Evolutionary conservation across 2,797 vertebrate genomes (phyloP).

Genomic region (Lemur catta): DNA sequence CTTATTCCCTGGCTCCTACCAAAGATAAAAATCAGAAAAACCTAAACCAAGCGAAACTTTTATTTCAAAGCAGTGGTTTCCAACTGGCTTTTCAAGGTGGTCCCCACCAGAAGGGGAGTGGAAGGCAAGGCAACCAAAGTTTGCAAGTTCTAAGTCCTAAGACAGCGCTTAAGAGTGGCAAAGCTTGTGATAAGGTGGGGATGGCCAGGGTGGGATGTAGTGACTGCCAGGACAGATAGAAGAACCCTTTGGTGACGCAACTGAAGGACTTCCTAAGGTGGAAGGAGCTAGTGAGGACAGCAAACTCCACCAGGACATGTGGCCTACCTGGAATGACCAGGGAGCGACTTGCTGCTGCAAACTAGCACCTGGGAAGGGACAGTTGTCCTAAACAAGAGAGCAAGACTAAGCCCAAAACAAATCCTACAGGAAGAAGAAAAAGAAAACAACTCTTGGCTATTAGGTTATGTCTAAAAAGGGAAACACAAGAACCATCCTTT

Average conservation of each 20-base stretch:
- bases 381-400: neutral
- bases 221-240: neutral
- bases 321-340: neutral
- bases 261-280: neutral
- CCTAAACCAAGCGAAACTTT: conserved; percentile 48
- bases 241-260: conserved; percentile 12
- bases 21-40: conserved; percentile 52
- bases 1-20: conserved; percentile 52
- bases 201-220: neutral
- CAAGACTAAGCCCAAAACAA: neutral
- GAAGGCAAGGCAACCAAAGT: conserved; percentile 41
- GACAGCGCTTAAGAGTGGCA: conserved; percentile 3
- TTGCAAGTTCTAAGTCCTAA: conserved; percentile 17
- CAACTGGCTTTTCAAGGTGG: conserved; percentile 49
- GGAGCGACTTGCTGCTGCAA: neutral
- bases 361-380: neutral
- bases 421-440: conserved; percentile 2
- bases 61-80: conserved; percentile 34
- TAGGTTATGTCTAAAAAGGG: conserved; percentile 9
- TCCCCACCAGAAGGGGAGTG: conserved; percentile 5
- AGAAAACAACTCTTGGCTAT: neutral
- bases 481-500: conserved; percentile 13
- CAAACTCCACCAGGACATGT: neutral
- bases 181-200: neutral
- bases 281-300: neutral